phyloP scores from a whole-genome alignment of 2,797 vertebrate species.

The Tinamus major region DNA sequence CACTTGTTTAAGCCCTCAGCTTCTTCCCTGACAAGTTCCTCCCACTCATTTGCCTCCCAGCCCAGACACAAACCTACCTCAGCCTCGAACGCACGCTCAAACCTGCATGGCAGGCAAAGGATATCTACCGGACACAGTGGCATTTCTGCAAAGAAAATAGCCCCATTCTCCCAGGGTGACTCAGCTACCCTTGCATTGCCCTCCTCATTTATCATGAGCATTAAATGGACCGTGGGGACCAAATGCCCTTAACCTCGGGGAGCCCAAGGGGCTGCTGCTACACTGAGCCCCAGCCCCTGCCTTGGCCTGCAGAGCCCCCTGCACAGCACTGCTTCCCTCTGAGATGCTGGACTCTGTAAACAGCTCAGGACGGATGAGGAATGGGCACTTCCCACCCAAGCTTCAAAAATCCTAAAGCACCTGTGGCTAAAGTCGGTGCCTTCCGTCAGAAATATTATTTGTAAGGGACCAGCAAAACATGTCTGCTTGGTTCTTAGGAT shows the following conservation, averaged over 20 bases:
- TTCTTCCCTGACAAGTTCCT: neutral
- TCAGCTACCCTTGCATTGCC: neutral
- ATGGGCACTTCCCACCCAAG: neutral
- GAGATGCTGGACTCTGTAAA: neutral
- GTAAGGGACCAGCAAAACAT: neutral
- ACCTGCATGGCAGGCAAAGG: neutral
- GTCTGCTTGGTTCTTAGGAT: neutral
- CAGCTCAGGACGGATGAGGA: neutral
- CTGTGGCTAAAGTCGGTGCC: neutral
- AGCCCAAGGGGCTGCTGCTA: neutral
- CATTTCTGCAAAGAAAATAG: neutral
- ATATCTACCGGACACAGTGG: neutral
- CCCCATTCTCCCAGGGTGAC: neutral
- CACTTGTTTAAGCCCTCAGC: neutral
- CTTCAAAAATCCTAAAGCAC: neutral
- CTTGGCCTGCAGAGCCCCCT: neutral
- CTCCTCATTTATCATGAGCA: neutral
- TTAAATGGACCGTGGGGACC: neutral
- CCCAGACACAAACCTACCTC: neutral
- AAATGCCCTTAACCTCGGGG: neutral
- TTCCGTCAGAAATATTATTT: neutral
- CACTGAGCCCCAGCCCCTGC: neutral
- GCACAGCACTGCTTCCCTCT: fast-evolving
- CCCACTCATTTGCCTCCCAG: neutral
- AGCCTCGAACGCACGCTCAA: neutral